A percentile compares a stretch with the other conserved stretches of the same genome.
Conservation (phyloP, 2,888 invertebrate species). For the Andrena camellia region DNA sequence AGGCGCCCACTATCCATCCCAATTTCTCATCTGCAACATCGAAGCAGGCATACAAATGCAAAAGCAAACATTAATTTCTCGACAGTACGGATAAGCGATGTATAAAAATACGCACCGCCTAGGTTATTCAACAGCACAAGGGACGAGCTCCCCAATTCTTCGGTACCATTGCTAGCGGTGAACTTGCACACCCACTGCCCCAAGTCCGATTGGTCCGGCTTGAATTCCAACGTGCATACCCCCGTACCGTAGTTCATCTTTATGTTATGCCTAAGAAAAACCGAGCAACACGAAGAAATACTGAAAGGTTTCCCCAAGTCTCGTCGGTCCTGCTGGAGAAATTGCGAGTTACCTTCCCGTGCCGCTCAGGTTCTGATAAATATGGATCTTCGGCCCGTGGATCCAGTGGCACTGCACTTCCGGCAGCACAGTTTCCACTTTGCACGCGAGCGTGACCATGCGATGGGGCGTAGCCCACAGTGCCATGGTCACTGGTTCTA, state of each 20-base stretch:
- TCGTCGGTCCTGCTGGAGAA: neutral
- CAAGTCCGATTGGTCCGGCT: constrained; percentile 79
- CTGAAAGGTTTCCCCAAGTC: neutral
- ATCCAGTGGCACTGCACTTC: constrained; percentile 80
- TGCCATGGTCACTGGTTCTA: constrained; percentile 81
- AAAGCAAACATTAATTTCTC: neutral
- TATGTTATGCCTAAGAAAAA: constrained; percentile 74
- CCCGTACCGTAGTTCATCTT: constrained; percentile 80
- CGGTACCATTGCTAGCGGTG: constrained; percentile 65
- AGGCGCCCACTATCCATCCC: constrained; percentile 83
- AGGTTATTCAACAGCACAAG: constrained; percentile 77
- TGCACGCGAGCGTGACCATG: constrained; percentile 82
- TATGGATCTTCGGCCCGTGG: constrained; percentile 75
- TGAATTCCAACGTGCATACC: constrained; percentile 81
- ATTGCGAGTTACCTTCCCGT: constrained; percentile 66
- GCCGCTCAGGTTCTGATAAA: constrained; percentile 70
- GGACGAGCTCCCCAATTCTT: constrained; percentile 79
- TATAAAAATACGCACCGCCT: constrained; percentile 34
- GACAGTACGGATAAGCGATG: neutral
- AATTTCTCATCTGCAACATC: constrained; percentile 77
- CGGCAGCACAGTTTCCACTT: constrained; percentile 71
- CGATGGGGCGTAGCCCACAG: constrained; percentile 82
- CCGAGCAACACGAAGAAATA: neutral
- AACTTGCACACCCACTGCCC: constrained; percentile 83
- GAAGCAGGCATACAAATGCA: constrained; percentile 13